Percentiles rank a stretch among this genome's conserved stretches.
phyloP scores from a whole-genome alignment of 2,113 vertebrate species.

The Cygnus buccinator region DNA sequence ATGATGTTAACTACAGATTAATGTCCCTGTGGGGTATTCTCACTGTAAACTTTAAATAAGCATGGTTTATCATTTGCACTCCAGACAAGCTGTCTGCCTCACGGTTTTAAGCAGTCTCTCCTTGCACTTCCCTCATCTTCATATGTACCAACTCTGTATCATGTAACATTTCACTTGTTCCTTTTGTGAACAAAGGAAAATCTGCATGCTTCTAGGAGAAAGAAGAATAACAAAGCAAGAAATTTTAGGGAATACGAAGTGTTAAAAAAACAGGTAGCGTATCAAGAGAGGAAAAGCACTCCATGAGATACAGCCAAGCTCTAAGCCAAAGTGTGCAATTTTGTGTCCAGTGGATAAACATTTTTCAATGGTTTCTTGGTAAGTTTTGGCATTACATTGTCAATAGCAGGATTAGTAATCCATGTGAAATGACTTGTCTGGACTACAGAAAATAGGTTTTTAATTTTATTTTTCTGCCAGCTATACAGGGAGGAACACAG shows the following conservation, averaged over 20 bases:
- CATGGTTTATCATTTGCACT: neutral
- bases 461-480: neutral
- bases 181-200: slow-evolving; percentile 15
- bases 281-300: neutral
- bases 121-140: neutral
- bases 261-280: neutral
- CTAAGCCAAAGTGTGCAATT: neutral
- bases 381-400: neutral
- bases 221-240: slow-evolving; percentile 6
- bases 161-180: neutral
- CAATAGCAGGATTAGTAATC: neutral
- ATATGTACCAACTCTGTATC: neutral
- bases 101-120: neutral
- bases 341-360: neutral
- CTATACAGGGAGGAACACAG: neutral
- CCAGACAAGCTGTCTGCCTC: neutral
- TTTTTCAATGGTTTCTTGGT: neutral
- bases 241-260: neutral
- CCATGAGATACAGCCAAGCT: neutral
- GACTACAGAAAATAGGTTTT: neutral
- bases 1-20: neutral
- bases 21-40: neutral
- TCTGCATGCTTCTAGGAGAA: neutral
- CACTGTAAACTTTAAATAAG: neutral
- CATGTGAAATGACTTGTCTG: neutral